phyloP scores from a whole-genome alignment of 53 echinoderm and acorn worm genomes.

The Echinometra lucunter region DNA sequence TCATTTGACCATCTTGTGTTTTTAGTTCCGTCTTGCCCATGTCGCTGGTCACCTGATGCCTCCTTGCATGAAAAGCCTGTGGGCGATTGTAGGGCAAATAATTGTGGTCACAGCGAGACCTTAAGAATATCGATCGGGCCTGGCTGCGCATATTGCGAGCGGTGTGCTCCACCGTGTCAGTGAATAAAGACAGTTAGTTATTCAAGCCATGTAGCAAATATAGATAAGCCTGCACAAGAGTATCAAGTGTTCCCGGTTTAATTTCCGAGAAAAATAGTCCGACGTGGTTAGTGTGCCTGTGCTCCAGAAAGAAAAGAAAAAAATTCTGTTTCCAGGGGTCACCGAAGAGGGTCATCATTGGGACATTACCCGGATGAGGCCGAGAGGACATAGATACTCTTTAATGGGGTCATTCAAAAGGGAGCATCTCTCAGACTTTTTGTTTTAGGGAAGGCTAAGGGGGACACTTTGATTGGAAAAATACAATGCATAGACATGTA shows the following conservation, averaged over 20 bases:
- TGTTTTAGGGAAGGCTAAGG: neutral
- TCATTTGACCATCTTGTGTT: too few species aligned
- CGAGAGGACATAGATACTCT: too few species aligned
- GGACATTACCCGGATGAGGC: neutral
- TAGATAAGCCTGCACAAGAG: constrained; percentile 1
- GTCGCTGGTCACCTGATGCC: neutral
- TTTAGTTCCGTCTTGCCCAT: neutral
- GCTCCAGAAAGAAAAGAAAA: neutral
- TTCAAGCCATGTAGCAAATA: neutral
- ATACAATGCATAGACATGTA: too few species aligned
- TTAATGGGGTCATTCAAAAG: too few species aligned
- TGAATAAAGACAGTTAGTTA: constrained; percentile 47
- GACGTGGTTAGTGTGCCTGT: neutral
- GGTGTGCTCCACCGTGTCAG: neutral
- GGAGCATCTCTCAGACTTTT: too few species aligned
- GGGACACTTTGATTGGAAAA: too few species aligned
- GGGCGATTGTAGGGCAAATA: constrained; percentile 11
- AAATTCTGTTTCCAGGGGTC: neutral
- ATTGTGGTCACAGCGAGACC: constrained; percentile 23
- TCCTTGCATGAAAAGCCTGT: neutral
- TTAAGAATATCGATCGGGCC: neutral
- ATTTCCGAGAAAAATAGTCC: constrained; percentile 31
- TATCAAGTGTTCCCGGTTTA: neutral
- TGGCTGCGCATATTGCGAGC: constrained; percentile 16
- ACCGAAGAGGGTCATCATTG: neutral